Conservation (phyloP, 1,140 invertebrate genomes). For the Sinonovacula constricta region DNA sequence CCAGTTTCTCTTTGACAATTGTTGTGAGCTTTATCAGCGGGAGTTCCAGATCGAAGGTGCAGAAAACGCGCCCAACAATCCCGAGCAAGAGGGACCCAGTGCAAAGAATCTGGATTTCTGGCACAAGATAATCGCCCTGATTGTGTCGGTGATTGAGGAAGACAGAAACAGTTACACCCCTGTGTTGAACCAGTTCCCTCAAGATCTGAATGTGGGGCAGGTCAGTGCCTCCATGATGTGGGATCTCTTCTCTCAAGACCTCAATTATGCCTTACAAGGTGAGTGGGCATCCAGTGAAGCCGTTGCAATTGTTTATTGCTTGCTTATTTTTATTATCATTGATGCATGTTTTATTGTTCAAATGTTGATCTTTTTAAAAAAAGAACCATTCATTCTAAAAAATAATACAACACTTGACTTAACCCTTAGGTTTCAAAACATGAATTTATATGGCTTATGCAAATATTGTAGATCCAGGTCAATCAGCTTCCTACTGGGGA, state of each 20-base stretch:
- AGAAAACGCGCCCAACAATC: slow-evolving; percentile 79
- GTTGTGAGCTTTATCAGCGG: slow-evolving; percentile 95
- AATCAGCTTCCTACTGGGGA: too few relatives aligned
- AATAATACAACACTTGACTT: too few relatives aligned
- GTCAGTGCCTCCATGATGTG: slow-evolving; percentile 98
- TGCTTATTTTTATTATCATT: too few relatives aligned
- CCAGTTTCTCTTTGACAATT: slow-evolving; percentile 99
- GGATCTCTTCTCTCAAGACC: slow-evolving; percentile 97
- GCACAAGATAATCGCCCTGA: slow-evolving; percentile 98
- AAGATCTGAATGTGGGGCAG: slow-evolving; percentile 85
- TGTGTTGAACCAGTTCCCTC: slow-evolving; percentile 95
- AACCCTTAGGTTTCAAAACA: too few relatives aligned
- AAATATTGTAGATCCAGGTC: too few relatives aligned
- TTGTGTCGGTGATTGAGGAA: slow-evolving; percentile 99
- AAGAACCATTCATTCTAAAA: too few relatives aligned
- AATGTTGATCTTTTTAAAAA: too few relatives aligned
- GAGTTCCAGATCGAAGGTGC: slow-evolving; percentile 88
- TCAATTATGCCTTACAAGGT: slow-evolving; percentile 97
- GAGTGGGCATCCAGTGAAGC: too few relatives aligned
- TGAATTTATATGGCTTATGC: too few relatives aligned
- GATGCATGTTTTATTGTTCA: too few relatives aligned
- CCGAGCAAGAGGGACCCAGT: slow-evolving; percentile 71
- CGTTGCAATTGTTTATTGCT: too few relatives aligned
- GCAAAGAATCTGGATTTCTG: slow-evolving; percentile 93
- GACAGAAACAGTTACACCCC: slow-evolving; percentile 98